phyloP scores from a whole-genome alignment of 2,888 invertebrate genomes.

The Apotomis betuletana region DNA sequence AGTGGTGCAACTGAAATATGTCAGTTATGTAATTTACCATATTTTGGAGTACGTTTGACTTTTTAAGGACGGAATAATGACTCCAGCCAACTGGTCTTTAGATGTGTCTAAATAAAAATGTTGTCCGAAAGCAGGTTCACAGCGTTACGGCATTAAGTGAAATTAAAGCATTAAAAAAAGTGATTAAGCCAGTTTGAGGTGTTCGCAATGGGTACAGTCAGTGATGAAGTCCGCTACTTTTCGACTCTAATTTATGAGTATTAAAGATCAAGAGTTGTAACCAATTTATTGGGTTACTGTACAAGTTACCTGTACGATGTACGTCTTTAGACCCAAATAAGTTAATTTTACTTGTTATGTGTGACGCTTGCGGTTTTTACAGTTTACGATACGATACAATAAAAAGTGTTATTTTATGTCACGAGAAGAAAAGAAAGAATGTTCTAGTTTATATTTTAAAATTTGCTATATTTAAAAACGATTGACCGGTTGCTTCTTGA shows the following conservation, averaged over 20 bases:
- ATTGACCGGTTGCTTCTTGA: too few species aligned
- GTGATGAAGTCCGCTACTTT: too few species aligned
- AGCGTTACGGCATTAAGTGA: constrained; percentile 24
- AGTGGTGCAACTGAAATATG: too few species aligned
- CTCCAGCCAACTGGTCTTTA: not conserved
- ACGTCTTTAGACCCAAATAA: constrained; percentile 30
- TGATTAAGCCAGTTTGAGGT: constrained; percentile 20
- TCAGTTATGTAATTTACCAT: too few species aligned
- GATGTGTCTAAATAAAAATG: not conserved
- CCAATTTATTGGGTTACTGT: not conserved
- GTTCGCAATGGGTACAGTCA: not conserved
- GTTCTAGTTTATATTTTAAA: too few species aligned
- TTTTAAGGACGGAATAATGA: not conserved
- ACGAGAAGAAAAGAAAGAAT: too few species aligned
- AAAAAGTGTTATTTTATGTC: too few species aligned
- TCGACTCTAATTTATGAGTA: too few species aligned
- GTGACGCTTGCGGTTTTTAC: constrained; percentile 14
- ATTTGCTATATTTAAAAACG: too few species aligned
- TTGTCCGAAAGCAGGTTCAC: constrained; percentile 7
- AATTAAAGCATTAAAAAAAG: constrained; percentile 31
- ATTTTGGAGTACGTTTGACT: too few species aligned
- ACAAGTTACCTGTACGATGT: not conserved
- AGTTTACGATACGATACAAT: not conserved
- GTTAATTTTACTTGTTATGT: constrained; percentile 25
- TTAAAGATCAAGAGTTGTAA: too few species aligned